Percentiles rank a stretch among this genome's conserved stretches.
Evolutionary conservation across 1,140 invertebrate species (phyloP).

Genomic region (Calosoma granatense): DNA sequence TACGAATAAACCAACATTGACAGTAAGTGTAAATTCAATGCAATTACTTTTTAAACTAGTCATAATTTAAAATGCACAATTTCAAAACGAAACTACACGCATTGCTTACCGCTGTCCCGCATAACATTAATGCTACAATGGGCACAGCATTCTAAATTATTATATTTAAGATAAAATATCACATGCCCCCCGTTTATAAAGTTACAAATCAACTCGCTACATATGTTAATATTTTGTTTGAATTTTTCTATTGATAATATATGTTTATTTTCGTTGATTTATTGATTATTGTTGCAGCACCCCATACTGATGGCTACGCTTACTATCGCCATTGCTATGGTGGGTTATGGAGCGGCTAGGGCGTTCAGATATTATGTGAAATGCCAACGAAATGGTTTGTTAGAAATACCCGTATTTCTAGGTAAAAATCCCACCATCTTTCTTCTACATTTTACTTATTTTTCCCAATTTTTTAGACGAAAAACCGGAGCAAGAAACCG

Average conservation of each 20-base stretch:
- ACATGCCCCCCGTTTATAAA: too few relatives aligned
- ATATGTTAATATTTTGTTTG: background rate
- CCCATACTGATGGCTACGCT: constrained; percentile 47
- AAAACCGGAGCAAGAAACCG: constrained; percentile 10
- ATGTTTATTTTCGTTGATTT: background rate
- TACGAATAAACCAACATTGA: constrained; percentile 53
- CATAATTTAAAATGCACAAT: too few relatives aligned
- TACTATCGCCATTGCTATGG: constrained; percentile 45
- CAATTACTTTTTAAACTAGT: constrained; percentile 17
- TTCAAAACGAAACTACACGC: too few relatives aligned
- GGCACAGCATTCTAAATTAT: too few relatives aligned
- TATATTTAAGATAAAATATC: too few relatives aligned
- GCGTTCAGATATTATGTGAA: constrained; percentile 44
- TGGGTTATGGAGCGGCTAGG: constrained; percentile 46
- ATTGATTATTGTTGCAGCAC: constrained; percentile 38
- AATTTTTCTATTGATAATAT: background rate
- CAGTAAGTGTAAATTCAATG: constrained; percentile 40
- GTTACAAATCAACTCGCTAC: too few relatives aligned
- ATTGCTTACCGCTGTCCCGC: too few relatives aligned
- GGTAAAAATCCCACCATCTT: too few relatives aligned
- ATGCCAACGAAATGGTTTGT: constrained; percentile 40
- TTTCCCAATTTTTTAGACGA: constrained; percentile 11
- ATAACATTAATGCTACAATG: too few relatives aligned
- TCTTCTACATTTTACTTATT: too few relatives aligned
- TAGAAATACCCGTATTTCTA: constrained; percentile 45